Conservation (phyloP, 2,797 vertebrate genomes). For the Rhynchotus rufescens region DNA sequence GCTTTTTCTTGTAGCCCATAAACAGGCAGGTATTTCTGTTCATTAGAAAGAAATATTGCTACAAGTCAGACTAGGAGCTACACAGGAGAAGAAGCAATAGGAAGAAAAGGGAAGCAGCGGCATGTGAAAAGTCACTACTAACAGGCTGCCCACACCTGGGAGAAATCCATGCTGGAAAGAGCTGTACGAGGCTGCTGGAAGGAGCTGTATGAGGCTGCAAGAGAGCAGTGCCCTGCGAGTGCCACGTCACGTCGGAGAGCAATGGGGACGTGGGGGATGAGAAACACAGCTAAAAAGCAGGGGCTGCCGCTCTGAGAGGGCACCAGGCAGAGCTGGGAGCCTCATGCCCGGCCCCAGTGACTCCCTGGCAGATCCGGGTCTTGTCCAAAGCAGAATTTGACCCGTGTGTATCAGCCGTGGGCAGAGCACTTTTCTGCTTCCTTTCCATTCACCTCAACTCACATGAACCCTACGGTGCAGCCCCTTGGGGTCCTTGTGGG, state of each 20-base stretch:
- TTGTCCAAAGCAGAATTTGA: background rate
- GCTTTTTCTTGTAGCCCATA: background rate
- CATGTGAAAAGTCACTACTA: background rate
- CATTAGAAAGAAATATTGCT: background rate
- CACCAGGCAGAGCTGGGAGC: background rate
- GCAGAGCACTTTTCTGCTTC: background rate
- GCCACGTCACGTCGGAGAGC: fast-evolving
- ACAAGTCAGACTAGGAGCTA: background rate
- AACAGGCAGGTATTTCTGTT: background rate
- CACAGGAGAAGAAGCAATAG: background rate
- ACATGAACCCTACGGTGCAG: background rate
- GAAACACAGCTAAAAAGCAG: background rate
- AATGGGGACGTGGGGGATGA: background rate
- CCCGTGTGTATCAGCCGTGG: background rate
- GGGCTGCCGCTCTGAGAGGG: background rate
- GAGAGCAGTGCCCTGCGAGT: background rate
- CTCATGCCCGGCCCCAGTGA: background rate
- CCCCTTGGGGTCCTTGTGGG: constrained; percentile 50
- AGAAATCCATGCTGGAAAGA: background rate
- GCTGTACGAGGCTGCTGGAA: background rate
- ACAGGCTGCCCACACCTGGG: background rate
- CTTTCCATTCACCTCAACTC: background rate
- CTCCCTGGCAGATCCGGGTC: background rate
- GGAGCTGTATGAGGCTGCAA: background rate
- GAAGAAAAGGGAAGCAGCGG: background rate